Base-by-base conservation (phyloP, 1,140 invertebrate genomes). In the Leptopilina boulardi region DNA sequence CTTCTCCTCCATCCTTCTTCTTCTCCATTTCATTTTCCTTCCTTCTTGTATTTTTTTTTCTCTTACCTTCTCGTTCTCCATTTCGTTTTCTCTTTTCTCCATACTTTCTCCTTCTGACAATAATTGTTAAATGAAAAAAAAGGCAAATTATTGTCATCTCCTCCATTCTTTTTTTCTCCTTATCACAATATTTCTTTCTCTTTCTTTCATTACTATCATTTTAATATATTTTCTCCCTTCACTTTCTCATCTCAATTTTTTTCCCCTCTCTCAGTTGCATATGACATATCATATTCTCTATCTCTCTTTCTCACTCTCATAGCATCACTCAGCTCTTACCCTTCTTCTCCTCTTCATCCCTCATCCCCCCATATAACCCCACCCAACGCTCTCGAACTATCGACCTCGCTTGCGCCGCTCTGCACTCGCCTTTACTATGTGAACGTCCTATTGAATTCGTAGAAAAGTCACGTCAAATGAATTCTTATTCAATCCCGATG, bases 361-460 rank as follows among this genome's bases (percentile, higher is more conserved):
- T 47, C 70, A 71, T 21, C 18, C 47, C 78, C 47, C 42, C 71
- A 18, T 51, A 15, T 26, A 13, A 51, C 47, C 41, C 76, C 56
- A 71, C 26, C 11, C 59, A 66, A 5, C 26, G 21, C 59, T 66
- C 59, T 66, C 59, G 59, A 66, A 66, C 59, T 66, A 66, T 66
- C 26, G 59, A 66, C 59, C 59, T 66, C 59, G 26, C 23, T 30
- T 66, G 59, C 59, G 26, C 26, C 59, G 26, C 21, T 15, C 21
- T 66, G 23, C 59, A 66, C 59, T 66, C 59, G 59, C 59, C 21
- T 66, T 66, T 66, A 66, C 59, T 66, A 13, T 26, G 59, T 66
- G 59, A 66, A 66, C 23, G 56, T 59, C 59, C 59, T 66, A 66
- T 66, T 66, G 59, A 66, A 66, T 66, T 66, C 59, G 59, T 23